Evolutionary conservation across 2,888 invertebrate species (phyloP).

Genomic region (Phasia obesa): DNA sequence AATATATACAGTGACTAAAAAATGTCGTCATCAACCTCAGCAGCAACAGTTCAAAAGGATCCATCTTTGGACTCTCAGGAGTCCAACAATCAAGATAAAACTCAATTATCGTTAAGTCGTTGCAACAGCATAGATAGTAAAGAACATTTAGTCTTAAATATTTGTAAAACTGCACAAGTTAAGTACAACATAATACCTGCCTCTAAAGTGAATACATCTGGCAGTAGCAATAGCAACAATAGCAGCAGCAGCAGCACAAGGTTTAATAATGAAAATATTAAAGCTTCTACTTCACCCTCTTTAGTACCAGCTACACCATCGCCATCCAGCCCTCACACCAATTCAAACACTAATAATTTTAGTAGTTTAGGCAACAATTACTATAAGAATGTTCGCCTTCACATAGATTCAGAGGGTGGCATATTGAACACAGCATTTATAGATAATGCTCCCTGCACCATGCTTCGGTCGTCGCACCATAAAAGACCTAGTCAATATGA

Average conservation of each 20-base stretch:
- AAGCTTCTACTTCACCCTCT: background rate
- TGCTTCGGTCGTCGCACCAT: conserved; percentile 13
- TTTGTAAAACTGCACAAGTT: conserved; percentile 74
- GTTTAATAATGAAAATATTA: conserved; percentile 22
- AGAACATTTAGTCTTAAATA: conserved; percentile 74
- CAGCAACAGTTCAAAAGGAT: conserved; percentile 58
- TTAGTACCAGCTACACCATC: background rate
- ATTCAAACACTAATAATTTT: background rate
- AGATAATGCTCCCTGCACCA: conserved; percentile 63
- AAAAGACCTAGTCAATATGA: background rate
- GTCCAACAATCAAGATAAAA: conserved; percentile 65
- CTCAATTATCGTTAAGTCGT: conserved; percentile 72
- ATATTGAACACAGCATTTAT: conserved; percentile 72
- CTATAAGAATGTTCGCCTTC: conserved; percentile 44
- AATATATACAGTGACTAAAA: conserved; percentile 1
- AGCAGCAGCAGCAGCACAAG: background rate
- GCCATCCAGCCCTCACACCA: background rate
- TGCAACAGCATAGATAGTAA: conserved; percentile 76
- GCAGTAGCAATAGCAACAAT: conserved; percentile 15
- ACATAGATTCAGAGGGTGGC: conserved; percentile 65
- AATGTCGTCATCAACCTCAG: conserved; percentile 59
- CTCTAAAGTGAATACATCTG: conserved; percentile 27
- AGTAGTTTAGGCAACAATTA: conserved; percentile 17
- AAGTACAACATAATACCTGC: conserved; percentile 63
- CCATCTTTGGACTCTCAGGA: conserved; percentile 66